phyloP scores from a whole-genome alignment of 1,140 invertebrate genomes.

The Pentalonia nigronervosa region DNA sequence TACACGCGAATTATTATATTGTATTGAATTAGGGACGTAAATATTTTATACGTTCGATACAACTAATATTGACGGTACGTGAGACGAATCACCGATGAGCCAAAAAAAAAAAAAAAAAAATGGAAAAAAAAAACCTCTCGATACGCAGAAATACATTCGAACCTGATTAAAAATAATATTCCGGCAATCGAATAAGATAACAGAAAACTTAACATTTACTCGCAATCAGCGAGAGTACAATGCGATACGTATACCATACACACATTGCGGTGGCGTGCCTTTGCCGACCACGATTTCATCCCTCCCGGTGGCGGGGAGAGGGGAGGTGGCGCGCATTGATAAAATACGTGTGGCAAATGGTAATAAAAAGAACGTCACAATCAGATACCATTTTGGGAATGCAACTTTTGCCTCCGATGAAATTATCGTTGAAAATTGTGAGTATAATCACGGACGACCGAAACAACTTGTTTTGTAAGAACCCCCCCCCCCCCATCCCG shows the following conservation, averaged over 20 bases:
- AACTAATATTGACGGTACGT: background rate
- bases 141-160: background rate
- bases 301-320: background rate
- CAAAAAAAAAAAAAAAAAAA: background rate
- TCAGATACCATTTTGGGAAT: background rate
- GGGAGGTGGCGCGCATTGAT: background rate
- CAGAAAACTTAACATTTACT: background rate
- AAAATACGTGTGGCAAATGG: conserved; percentile 17
- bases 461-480: conserved; percentile 4
- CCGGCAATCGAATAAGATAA: background rate
- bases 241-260: background rate
- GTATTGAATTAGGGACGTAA: background rate
- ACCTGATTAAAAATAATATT: conserved; percentile 29
- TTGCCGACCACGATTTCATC: background rate
- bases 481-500: no score
- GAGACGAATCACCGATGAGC: background rate
- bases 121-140: background rate
- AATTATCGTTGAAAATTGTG: background rate
- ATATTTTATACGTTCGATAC: background rate
- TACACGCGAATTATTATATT: background rate
- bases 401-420: background rate
- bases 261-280: background rate
- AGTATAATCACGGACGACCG: background rate
- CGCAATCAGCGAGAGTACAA: background rate
- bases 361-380: background rate